A percentile compares a stretch with the other conserved stretches of the same genome.
Conservation (phyloP, 2,888 invertebrate genomes). For the Euplagia quadripunctaria region DNA sequence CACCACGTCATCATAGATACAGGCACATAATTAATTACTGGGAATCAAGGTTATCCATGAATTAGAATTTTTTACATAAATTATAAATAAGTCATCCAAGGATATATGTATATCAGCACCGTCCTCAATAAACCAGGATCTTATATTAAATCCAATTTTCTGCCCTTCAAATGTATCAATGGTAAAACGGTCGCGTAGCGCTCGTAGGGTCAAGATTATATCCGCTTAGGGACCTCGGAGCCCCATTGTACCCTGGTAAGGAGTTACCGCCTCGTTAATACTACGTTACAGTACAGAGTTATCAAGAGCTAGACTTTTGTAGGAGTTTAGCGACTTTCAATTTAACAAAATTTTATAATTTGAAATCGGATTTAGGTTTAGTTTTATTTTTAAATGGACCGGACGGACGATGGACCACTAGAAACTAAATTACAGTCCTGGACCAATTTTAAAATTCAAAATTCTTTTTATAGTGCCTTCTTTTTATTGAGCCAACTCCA, state of each 20-base stretch:
- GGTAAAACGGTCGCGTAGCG: neutral
- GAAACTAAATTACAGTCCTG: no score
- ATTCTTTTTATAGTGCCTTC: no score
- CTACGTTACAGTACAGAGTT: neutral
- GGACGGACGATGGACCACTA: no score
- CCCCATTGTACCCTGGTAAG: neutral
- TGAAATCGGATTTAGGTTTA: no score
- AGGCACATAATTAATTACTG: neutral
- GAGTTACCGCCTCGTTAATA: neutral
- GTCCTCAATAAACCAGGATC: neutral
- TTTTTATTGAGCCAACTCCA: no score
- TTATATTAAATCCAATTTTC: neutral
- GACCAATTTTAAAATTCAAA: no score
- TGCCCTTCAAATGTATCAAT: slow-evolving; percentile 1
- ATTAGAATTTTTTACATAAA: neutral
- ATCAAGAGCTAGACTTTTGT: neutral
- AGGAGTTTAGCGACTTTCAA: no score
- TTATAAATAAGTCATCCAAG: neutral
- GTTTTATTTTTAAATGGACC: no score
- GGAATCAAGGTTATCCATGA: neutral
- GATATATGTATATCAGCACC: neutral
- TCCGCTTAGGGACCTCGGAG: neutral
- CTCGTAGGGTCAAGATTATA: neutral
- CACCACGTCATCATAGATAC: neutral
- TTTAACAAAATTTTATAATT: no score